These are phyloP conservation scores for Drosophila bifasciata DNA, from an alignment of 1,140 invertebrate species.

Conservation along the genomic window DNA sequence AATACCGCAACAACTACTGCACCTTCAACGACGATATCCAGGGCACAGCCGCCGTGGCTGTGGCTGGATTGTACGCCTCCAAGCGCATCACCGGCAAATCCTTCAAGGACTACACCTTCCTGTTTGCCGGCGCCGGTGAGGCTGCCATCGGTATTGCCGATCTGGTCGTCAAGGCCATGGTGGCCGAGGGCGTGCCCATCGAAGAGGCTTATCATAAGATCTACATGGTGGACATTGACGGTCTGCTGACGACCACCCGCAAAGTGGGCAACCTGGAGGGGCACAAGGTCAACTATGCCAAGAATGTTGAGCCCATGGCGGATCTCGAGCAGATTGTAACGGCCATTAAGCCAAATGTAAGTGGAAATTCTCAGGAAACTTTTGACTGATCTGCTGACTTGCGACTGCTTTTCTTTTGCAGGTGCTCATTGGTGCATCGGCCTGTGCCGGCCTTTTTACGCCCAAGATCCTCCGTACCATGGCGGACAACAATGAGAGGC, in stretches of 20 bases:
- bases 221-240: constrained; percentile 95
- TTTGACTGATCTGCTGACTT: neutral
- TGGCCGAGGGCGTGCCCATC: constrained; percentile 89
- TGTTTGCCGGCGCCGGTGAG: constrained; percentile 97
- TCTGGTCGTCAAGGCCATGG: constrained; percentile 94
- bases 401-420: constrained; percentile 8
- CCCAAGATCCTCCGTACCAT: constrained; percentile 93
- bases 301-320: constrained; percentile 91
- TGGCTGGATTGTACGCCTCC: constrained; percentile 94
- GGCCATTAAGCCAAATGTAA: constrained; percentile 90
- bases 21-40: constrained; percentile 99
- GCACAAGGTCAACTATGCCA: constrained; percentile 93
- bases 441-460: constrained; percentile 94
- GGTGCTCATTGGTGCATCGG: constrained; percentile 90
- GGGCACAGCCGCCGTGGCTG: constrained; percentile 96
- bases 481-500: constrained; percentile 93
- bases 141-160: constrained; percentile 95
- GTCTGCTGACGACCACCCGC: constrained; percentile 90
- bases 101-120: constrained; percentile 92
- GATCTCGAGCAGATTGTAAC: constrained; percentile 91
- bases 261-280: constrained; percentile 90
- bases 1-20: constrained; percentile 94
- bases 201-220: constrained; percentile 92
- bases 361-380: constrained; percentile 1
- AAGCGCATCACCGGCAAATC: constrained; percentile 91